Evolutionary conservation across 2,113 vertebrate genomes (phyloP).

Genomic region (Polypterus bichir): DNA sequence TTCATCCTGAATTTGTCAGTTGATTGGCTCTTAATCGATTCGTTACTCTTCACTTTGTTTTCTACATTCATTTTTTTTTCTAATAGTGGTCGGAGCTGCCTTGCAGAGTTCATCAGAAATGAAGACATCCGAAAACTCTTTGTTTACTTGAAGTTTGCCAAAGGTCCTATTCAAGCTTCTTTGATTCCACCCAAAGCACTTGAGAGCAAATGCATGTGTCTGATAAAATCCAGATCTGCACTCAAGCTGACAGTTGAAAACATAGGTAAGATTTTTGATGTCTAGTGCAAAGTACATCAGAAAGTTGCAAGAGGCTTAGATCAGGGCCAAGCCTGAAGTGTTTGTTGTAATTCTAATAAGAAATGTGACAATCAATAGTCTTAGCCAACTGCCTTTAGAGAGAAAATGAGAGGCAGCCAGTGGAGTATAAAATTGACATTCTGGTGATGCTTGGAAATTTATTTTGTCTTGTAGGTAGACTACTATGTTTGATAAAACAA

Average conservation of each 20-base stretch:
- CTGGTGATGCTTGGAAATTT: background rate
- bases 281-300: no score
- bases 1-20: no score
- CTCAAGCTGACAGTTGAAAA: constrained; percentile 13
- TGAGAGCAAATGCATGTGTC: constrained; percentile 16
- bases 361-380: no score
- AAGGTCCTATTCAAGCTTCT: constrained; percentile 7
- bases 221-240: constrained; percentile 14
- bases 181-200: constrained; percentile 7
- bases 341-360: background rate
- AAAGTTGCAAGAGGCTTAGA: no score
- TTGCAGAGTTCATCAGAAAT: constrained; percentile 17
- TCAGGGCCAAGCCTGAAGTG: background rate
- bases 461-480: no score
- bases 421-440: background rate
- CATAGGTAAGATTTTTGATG: constrained; percentile 10
- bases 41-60: no score
- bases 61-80: no score
- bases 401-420: background rate
- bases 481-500: no score
- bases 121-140: constrained; percentile 19
- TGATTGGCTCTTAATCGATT: no score
- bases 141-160: constrained; percentile 12
- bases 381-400: no score
- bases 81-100: no score